These are phyloP conservation scores for Sebastes oblongus DNA, from an alignment of 2,797 vertebrate species.

Conservation along the genomic window DNA sequence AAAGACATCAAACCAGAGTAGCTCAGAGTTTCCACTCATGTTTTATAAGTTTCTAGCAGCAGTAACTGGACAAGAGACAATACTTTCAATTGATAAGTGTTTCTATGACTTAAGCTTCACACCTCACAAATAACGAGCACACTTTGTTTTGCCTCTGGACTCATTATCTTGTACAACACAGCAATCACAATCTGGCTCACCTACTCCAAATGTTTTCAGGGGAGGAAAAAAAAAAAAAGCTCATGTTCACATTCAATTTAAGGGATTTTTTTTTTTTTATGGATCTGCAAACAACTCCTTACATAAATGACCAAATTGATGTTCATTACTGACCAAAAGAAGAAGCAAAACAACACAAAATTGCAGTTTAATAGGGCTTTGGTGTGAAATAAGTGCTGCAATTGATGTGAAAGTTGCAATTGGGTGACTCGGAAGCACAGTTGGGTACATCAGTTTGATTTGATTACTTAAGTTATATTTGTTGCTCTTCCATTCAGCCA, in stretches of 20 bases:
- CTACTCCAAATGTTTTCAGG: not conserved
- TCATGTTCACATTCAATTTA: not conserved
- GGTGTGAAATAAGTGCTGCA: not conserved
- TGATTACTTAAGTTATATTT: not conserved
- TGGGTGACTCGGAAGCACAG: not conserved
- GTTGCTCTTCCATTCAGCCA: not conserved
- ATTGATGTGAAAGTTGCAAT: not conserved
- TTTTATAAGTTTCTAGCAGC: slow-evolving; percentile 8
- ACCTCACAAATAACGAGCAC: not conserved
- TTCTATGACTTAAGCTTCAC: slow-evolving; percentile 27
- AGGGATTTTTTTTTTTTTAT: not conserved
- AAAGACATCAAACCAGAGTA: not conserved
- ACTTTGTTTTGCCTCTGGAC: not conserved
- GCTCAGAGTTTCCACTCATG: slow-evolving; percentile 41
- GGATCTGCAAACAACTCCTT: not conserved
- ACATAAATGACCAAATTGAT: not conserved
- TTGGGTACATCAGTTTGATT: not conserved
- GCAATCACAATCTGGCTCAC: not conserved
- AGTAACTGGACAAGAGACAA: slow-evolving; percentile 13
- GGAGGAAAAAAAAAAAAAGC: not conserved
- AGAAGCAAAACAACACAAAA: not conserved
- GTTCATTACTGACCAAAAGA: not conserved
- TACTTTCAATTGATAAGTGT: slow-evolving; percentile 1
- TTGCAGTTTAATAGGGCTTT: not conserved
- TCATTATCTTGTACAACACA: slow-evolving; percentile 2